Conservation (phyloP, 2,888 invertebrate genomes). For the Stenodera caucasica region DNA sequence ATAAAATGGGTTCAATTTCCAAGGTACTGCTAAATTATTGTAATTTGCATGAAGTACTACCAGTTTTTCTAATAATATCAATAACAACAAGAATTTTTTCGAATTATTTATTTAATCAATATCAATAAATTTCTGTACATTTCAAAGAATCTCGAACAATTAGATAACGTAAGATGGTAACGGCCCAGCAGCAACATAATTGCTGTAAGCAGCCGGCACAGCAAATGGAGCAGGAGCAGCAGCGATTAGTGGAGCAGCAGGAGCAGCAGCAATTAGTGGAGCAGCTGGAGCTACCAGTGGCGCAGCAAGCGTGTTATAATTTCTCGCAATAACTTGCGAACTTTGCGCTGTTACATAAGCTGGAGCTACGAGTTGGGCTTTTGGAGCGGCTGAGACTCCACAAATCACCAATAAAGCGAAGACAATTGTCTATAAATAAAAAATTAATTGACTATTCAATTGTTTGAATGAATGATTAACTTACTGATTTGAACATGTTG, state of each 20-base stretch:
- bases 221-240: constrained; percentile 34
- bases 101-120: too few species aligned
- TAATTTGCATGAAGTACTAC: neutral
- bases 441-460: neutral
- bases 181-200: constrained; percentile 44
- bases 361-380: constrained; percentile 43
- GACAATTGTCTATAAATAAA: neutral
- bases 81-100: neutral
- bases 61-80: neutral
- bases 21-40: neutral
- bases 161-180: neutral
- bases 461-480: neutral
- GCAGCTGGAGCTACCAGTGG: constrained; percentile 38
- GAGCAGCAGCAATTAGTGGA: constrained; percentile 12
- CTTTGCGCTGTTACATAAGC: constrained; percentile 66
- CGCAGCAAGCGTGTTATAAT: constrained; percentile 64
- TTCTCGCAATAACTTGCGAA: constrained; percentile 66
- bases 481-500: constrained; percentile 8
- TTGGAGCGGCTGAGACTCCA: constrained; percentile 29
- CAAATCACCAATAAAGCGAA: neutral
- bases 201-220: constrained; percentile 42
- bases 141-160: neutral
- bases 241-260: constrained; percentile 41
- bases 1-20: neutral
- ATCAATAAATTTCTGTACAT: too few species aligned